A percentile compares a stretch with the other conserved stretches of the same genome.
phyloP scores from a whole-genome alignment of 2,888 invertebrate species.

The Phortica okadai region DNA sequence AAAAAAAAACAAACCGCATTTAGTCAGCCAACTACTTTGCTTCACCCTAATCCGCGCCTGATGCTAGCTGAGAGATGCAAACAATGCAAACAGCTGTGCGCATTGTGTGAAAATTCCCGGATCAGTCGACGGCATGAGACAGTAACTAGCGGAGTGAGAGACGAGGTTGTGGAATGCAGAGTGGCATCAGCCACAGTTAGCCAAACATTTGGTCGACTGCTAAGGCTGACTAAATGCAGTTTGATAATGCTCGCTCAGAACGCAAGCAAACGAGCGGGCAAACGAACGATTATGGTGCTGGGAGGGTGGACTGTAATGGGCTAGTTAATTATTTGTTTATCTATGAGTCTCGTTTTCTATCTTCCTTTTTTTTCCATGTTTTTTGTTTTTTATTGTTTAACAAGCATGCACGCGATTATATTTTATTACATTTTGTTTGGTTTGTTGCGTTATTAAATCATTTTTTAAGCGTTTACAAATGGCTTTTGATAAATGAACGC shows the following conservation, averaged over 20 bases:
- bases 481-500: conserved; percentile 12
- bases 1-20: not conserved
- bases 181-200: not conserved
- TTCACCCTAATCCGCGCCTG: not conserved
- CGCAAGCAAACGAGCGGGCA: conserved; percentile 51
- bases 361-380: not conserved
- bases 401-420: conserved; percentile 34
- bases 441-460: conserved; percentile 37
- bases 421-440: not conserved
- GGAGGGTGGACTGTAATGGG: conserved; percentile 22
- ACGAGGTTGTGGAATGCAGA: not conserved
- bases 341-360: conserved; percentile 34
- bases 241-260: conserved; percentile 65
- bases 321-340: conserved; percentile 71
- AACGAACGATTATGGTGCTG: conserved; percentile 6
- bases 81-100: conserved; percentile 65
- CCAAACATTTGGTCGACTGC: conserved; percentile 18
- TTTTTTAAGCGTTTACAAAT: conserved; percentile 35
- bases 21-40: not conserved
- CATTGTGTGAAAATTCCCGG: conserved; percentile 74
- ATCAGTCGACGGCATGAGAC: conserved; percentile 55
- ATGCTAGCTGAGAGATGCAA: conserved; percentile 4
- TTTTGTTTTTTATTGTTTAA: not conserved
- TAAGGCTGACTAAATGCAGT: conserved; percentile 49
- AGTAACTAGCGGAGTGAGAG: not conserved